Conservation (phyloP, 2,888 invertebrate genomes). For the Nesidiocoris tenuis region DNA sequence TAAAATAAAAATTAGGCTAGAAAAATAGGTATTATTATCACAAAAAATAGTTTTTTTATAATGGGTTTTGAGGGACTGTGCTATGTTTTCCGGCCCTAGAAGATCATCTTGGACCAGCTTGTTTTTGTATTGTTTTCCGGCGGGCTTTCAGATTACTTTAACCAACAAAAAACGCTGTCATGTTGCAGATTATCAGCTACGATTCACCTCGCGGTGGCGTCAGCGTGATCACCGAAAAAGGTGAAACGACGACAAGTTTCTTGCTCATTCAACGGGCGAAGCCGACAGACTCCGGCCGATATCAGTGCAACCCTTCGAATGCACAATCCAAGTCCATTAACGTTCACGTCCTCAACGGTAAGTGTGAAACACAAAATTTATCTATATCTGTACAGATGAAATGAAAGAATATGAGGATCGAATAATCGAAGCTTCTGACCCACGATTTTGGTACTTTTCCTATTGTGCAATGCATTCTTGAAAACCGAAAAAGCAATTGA, state of each 20-base stretch:
- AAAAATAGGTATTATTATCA: too few relatives aligned
- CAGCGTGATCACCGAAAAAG: conserved; percentile 86
- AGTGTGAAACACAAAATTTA: conserved; percentile 53
- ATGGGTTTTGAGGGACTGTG: too few relatives aligned
- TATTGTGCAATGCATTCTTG: too few relatives aligned
- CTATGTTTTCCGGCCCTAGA: too few relatives aligned
- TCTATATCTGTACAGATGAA: background rate
- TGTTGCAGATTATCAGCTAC: conserved; percentile 85
- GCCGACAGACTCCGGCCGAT: conserved; percentile 84
- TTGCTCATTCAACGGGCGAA: conserved; percentile 83
- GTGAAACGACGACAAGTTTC: conserved; percentile 86
- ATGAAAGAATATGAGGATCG: background rate
- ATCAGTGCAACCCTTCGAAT: conserved; percentile 92
- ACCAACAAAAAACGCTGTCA: too few relatives aligned
- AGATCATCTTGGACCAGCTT: too few relatives aligned
- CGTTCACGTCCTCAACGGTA: conserved; percentile 91
- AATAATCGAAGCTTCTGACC: background rate
- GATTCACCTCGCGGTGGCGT: conserved; percentile 88
- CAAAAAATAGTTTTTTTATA: too few relatives aligned
- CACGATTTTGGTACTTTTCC: too few relatives aligned
- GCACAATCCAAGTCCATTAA: conserved; percentile 87
- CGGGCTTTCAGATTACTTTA: too few relatives aligned
- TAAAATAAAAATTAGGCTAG: too few relatives aligned
- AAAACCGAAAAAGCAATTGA: too few relatives aligned
- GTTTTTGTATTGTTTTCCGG: too few relatives aligned